A percentile compares a stretch with the other conserved stretches of the same genome.
phyloP scores from a whole-genome alignment of 2,888 invertebrate genomes.

The Hydroisotoma schaefferi region DNA sequence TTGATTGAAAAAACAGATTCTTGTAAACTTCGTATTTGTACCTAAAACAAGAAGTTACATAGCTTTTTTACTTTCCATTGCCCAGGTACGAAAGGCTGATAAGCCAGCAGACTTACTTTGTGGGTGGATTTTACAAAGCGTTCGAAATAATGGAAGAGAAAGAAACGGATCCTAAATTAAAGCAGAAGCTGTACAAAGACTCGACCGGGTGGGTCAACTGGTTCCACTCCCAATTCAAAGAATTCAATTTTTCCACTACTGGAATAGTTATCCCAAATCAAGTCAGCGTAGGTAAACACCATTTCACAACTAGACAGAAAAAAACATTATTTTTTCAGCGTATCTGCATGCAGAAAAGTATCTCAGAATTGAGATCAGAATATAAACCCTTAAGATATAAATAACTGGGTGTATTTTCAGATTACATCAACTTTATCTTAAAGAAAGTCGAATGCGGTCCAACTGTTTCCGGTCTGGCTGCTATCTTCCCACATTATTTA shows the following conservation, averaged over 20 bases:
- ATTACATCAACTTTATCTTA: not conserved
- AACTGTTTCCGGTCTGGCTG: not conserved
- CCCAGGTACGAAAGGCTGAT: not conserved
- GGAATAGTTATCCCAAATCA: too few relatives aligned
- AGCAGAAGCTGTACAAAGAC: not conserved
- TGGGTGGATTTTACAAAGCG: conserved; percentile 11
- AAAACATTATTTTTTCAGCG: too few relatives aligned
- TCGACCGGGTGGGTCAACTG: not conserved
- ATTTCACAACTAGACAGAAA: too few relatives aligned
- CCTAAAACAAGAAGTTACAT: too few relatives aligned
- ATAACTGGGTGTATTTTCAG: not conserved
- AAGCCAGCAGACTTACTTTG: conserved; percentile 8
- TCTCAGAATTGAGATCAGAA: not conserved
- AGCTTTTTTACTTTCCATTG: too few relatives aligned
- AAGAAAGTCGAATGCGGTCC: not conserved
- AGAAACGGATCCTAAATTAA: conserved; percentile 2
- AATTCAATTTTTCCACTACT: not conserved
- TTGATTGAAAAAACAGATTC: too few relatives aligned
- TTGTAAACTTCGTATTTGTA: too few relatives aligned
- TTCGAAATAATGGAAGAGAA: conserved; percentile 10
- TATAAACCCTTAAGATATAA: not conserved
- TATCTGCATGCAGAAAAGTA: not conserved
- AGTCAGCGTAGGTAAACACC: too few relatives aligned
- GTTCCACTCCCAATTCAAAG: not conserved
- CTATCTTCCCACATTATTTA: not conserved